Evolutionary conservation across 2,113 vertebrate genomes (phyloP).

Genomic region (Balaenoptera acutorostrata): DNA sequence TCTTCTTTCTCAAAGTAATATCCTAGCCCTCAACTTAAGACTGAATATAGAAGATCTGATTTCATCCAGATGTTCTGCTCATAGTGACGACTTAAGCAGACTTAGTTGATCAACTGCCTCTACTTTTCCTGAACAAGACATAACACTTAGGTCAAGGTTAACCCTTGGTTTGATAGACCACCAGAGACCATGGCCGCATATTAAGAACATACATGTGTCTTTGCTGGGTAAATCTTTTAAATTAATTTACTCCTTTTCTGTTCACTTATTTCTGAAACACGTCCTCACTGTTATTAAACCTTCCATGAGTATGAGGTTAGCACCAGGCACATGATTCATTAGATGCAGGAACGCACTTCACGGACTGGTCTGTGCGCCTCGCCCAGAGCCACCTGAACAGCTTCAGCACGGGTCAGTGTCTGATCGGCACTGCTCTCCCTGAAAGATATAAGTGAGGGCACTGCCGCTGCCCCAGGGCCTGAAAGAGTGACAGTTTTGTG

Average conservation of each 20-base stretch:
- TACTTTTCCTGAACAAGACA: background rate
- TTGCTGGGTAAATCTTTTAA: background rate
- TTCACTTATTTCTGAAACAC: constrained; percentile 38
- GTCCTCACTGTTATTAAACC: background rate
- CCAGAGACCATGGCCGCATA: constrained; percentile 28
- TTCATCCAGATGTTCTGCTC: background rate
- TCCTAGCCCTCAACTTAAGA: background rate
- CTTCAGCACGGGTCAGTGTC: background rate
- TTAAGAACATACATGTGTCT: constrained; percentile 44
- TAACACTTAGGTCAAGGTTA: background rate
- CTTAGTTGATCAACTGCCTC: background rate
- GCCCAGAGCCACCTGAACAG: background rate
- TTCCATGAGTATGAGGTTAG: background rate
- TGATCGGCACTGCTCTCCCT: fast-evolving
- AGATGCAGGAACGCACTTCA: background rate
- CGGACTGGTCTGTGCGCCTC: background rate
- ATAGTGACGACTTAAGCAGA: background rate
- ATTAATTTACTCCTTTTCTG: constrained; percentile 48
- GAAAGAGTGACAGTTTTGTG: no score
- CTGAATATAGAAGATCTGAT: background rate
- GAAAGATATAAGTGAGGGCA: no score
- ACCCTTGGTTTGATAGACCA: fast-evolving
- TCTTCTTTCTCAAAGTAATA: background rate
- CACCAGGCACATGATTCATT: background rate
- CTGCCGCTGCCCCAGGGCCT: background rate